Base-by-base conservation (phyloP, 1,140 invertebrate genomes). In the Battus philenor region DNA sequence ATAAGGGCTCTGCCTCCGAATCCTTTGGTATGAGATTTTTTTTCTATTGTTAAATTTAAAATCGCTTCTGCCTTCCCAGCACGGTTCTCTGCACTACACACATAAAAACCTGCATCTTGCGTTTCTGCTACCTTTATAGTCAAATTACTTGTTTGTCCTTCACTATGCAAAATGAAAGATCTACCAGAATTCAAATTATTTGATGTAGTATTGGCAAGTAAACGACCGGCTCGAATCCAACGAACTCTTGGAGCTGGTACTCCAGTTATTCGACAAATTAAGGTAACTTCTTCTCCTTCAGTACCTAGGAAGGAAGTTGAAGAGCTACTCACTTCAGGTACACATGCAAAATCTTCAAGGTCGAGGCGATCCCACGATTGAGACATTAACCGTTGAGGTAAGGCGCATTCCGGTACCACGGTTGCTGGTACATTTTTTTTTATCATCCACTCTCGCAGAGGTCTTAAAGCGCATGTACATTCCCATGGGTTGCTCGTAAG, bases 401-500 rank as follows among this genome's bases (percentile, higher is more conserved):
- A 68, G 9, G 87, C 79, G 67, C 94, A 95, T 1, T 88, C 84
- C 0, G 93, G 92, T 4, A 80, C 71, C 10, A 80, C 70, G 13
- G 89, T 90, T 27, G 89, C 90, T 1, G 93, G 92, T 29, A 95
- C 90, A 66, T 95, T 95, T 61, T 90, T 89, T 34, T 87, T 86
- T 31, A 91, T 68, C 91, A 95, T 93, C 94, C 94, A 96, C 48
- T 91, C 88, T 8, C 92, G 71, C 17, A 94, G 67, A 0, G 92
- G 91, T 49, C 93, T 85, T n/a, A 95, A 70, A 9, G 87, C 83
- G 73, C 94, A 95, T 18, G 92, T 91, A 72, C 94, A 95, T 68
- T 94, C 91, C 94, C 93, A 95, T 0, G 91, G 92, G 75, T 95
- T 95, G 18, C 88, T 88, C 8, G 92, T 89, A 15, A 95, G 70